These are phyloP conservation scores for Xyliphius kryptos DNA, from an alignment of 2,113 vertebrate species.

Conservation along the genomic window DNA sequence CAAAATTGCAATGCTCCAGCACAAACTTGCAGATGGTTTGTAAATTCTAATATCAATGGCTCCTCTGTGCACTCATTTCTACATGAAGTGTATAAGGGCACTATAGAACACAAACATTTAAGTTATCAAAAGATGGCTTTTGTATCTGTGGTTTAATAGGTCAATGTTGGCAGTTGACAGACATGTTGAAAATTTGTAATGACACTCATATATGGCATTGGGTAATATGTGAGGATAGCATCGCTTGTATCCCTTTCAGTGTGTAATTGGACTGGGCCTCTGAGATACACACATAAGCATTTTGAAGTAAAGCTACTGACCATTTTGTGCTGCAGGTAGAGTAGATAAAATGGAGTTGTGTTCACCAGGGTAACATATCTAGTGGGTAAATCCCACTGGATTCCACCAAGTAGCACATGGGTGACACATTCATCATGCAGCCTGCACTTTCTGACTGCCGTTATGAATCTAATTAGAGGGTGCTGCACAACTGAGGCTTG, in stretches of 20 bases:
- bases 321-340: background rate
- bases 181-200: conserved; percentile 9
- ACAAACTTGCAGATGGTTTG: conserved; percentile 73
- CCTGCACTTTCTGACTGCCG: conserved; percentile 69
- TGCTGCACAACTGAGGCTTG: conserved; percentile 22
- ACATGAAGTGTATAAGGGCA: too few species aligned
- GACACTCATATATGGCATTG: too few species aligned
- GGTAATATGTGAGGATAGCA: too few species aligned
- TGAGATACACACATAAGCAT: conserved; percentile 6
- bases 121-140: too few species aligned
- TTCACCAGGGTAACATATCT: conserved; percentile 44
- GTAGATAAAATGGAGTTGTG: conserved; percentile 4
- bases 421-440: conserved; percentile 71
- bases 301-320: conserved; percentile 19
- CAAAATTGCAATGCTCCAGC: conserved; percentile 56
- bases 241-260: conserved; percentile 10
- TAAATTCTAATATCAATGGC: conserved; percentile 20
- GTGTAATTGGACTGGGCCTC: conserved; percentile 19
- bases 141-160: too few species aligned
- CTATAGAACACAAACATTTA: too few species aligned
- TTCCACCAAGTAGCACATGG: conserved; percentile 64
- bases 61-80: too few species aligned
- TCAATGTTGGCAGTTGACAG: conserved; percentile 19
- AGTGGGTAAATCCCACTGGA: conserved; percentile 48
- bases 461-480: conserved; percentile 72